Evolutionary conservation across 2,113 vertebrate species (phyloP).

Genomic region (Himantopus leucocephalus): DNA sequence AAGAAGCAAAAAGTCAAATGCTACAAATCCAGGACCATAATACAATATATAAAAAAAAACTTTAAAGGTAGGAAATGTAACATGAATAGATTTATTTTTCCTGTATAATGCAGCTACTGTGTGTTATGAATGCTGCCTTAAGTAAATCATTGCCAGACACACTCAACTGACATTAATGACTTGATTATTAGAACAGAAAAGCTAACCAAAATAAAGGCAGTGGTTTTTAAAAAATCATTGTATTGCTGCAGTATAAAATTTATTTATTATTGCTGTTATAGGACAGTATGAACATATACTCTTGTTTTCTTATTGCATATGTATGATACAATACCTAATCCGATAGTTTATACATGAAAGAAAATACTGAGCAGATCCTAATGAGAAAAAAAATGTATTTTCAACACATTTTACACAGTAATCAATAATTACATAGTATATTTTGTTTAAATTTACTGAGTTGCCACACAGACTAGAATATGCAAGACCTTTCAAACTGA

Average conservation of each 20-base stretch:
- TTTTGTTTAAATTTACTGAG: constrained; percentile 38
- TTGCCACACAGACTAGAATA: not conserved
- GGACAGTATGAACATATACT: not conserved
- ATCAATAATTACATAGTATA: not conserved
- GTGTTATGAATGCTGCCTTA: constrained; percentile 56
- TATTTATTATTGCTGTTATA: constrained; percentile 2
- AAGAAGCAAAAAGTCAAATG: constrained; percentile 40
- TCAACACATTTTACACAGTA: constrained; percentile 16
- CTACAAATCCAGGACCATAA: constrained; percentile 62
- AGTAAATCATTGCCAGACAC: constrained; percentile 67
- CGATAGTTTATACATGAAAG: not conserved
- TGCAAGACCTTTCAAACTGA: constrained; percentile 4
- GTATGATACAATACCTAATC: not conserved
- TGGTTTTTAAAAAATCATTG: not conserved
- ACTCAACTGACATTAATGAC: constrained; percentile 66
- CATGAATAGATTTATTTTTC: constrained; percentile 63
- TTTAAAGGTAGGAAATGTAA: constrained; percentile 65
- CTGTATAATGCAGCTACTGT: constrained; percentile 71
- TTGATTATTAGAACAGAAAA: constrained; percentile 70
- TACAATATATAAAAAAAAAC: constrained; percentile 57
- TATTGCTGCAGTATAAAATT: not conserved
- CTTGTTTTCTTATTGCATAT: not conserved
- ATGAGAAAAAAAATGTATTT: constrained; percentile 8
- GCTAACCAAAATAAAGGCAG: constrained; percentile 54
- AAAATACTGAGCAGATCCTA: constrained; percentile 45